A percentile compares a stretch with the other conserved stretches of the same genome.
These are phyloP conservation scores for Lymantria monacha DNA, from an alignment of 2,888 invertebrate species.

Conservation along the genomic window DNA sequence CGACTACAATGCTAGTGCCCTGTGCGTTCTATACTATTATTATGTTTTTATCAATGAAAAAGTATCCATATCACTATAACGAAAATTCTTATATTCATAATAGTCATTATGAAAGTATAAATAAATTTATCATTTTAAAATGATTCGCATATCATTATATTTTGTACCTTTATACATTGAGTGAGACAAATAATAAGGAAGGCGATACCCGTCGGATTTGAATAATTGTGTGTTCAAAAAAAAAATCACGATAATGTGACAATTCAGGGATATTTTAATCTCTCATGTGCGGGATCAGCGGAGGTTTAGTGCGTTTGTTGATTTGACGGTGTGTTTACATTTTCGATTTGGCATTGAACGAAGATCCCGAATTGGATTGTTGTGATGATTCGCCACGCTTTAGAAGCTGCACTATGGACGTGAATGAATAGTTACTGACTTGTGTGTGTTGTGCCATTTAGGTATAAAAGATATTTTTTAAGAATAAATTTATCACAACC, in stretches of 20 bases:
- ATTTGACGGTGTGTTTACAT: slow-evolving; percentile 71
- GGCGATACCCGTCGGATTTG: slow-evolving; percentile 40
- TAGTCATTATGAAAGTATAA: background rate
- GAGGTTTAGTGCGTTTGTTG: slow-evolving; percentile 60
- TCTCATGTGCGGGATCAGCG: slow-evolving; percentile 42
- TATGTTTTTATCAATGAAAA: slow-evolving; percentile 30
- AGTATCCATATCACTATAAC: slow-evolving; percentile 14
- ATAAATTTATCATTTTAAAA: background rate
- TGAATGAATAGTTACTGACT: slow-evolving; percentile 45
- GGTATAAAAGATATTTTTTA: background rate
- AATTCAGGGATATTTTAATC: slow-evolving; percentile 52
- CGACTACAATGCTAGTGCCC: slow-evolving; percentile 78
- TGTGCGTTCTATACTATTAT: slow-evolving; percentile 60
- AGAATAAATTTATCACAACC: background rate
- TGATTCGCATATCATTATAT: background rate
- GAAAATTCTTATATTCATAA: slow-evolving; percentile 10
- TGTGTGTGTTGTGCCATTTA: slow-evolving; percentile 25
- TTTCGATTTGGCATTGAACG: slow-evolving; percentile 71
- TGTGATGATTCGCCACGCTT: slow-evolving; percentile 57
- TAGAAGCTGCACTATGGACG: slow-evolving; percentile 45
- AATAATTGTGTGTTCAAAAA: slow-evolving; percentile 43
- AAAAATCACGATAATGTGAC: slow-evolving; percentile 41
- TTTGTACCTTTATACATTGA: slow-evolving; percentile 21
- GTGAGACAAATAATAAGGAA: slow-evolving; percentile 41
- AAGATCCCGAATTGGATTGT: slow-evolving; percentile 68